Conservation (phyloP, 2,888 invertebrate species). For the Uropetala carovei region DNA sequence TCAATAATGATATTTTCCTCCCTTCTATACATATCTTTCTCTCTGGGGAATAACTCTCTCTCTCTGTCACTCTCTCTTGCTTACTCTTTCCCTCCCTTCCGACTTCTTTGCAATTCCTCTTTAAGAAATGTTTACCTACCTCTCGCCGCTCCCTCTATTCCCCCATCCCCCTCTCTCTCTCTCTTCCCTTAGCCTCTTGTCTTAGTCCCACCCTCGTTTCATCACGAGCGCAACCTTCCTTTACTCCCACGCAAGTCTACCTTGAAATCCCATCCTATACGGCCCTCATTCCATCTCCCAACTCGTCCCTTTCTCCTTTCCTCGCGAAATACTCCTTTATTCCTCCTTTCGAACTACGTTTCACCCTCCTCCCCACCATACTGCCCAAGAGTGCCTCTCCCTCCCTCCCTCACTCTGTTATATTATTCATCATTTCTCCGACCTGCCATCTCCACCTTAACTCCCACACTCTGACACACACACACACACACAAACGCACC, state of each 20-base stretch:
- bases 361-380: background rate
- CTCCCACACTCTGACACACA: constrained; percentile 3
- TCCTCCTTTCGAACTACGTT: background rate
- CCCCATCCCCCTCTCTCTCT: background rate
- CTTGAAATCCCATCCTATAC: too few relatives aligned
- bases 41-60: background rate
- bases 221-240: too few relatives aligned
- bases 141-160: background rate
- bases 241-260: too few relatives aligned
- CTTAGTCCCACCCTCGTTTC: background rate
- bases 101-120: background rate
- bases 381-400: background rate
- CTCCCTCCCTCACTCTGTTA: background rate
- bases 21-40: background rate
- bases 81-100: background rate
- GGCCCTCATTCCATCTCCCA: background rate
- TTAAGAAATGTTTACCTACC: constrained; percentile 23
- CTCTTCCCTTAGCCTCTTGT: background rate
- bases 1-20: background rate
- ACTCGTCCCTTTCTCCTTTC: background rate
- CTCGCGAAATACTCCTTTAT: constrained; percentile 1
- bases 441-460: background rate
- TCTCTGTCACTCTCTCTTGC: background rate
- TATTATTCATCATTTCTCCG: constrained; percentile 4
- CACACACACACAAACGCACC: background rate